Percentiles rank a stretch among this genome's conserved stretches.
phyloP scores from a whole-genome alignment of 2,113 vertebrate species.

The Petromus typicus region DNA sequence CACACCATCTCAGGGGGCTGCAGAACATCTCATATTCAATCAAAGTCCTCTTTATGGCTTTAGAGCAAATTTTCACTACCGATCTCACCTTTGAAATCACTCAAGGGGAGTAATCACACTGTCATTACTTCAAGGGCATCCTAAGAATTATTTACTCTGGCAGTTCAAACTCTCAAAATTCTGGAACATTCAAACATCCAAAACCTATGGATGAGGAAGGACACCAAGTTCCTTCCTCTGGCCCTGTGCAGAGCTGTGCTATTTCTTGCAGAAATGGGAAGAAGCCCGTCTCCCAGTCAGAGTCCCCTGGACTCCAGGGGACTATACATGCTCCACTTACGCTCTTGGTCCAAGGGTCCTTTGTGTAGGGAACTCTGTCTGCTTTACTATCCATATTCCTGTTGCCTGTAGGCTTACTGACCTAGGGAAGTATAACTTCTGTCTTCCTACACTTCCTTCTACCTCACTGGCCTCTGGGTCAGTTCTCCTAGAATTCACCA shows the following conservation, averaged over 20 bases:
- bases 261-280: not conserved
- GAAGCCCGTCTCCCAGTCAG: not conserved
- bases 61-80: not conserved
- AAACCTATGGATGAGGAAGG: not conserved
- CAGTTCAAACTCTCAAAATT: not conserved
- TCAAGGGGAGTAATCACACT: not conserved
- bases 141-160: not conserved
- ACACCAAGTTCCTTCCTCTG: not conserved
- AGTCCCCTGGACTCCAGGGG: not conserved
- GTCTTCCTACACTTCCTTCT: not conserved
- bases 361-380: not conserved
- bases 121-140: not conserved
- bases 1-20: not conserved
- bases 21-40: not conserved
- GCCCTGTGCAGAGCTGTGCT: not conserved
- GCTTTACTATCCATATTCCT: too few species aligned
- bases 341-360: not conserved
- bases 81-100: not conserved
- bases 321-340: too few species aligned
- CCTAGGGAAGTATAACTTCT: not conserved
- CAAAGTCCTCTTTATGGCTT: not conserved
- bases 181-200: not conserved
- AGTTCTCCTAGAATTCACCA: not conserved
- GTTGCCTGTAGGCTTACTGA: not conserved
- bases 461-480: not conserved